phyloP scores from a whole-genome alignment of 2,113 vertebrate species.

The Megaptera novaeangliae region DNA sequence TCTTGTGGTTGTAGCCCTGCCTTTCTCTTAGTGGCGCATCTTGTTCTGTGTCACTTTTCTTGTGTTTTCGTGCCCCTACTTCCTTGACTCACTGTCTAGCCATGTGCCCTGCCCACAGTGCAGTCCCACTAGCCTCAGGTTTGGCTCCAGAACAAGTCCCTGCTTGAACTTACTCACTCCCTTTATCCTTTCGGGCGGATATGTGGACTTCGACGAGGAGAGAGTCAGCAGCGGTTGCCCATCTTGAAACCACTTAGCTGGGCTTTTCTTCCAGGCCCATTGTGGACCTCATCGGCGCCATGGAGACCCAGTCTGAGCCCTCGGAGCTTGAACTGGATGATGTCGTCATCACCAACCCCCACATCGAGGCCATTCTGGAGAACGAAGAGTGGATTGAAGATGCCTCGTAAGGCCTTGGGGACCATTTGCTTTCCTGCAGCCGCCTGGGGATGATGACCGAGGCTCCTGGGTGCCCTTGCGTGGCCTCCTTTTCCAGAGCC shows the following conservation, averaged over 20 bases:
- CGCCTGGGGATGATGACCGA: not conserved
- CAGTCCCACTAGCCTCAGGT: not conserved
- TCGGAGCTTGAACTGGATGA: constrained; percentile 96
- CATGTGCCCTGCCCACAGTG: not conserved
- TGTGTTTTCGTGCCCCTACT: not conserved
- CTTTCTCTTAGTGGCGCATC: not conserved
- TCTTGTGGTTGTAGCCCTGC: not conserved
- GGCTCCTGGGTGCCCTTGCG: not conserved
- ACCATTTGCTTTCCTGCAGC: not conserved
- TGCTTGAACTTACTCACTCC: not conserved
- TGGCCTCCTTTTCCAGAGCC: not conserved
- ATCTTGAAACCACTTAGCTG: not conserved
- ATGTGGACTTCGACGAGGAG: not conserved
- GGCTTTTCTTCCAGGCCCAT: constrained; percentile 85
- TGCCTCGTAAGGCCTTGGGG: constrained; percentile 87
- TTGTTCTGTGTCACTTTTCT: not conserved
- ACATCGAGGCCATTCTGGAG: constrained; percentile 97
- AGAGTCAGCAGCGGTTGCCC: not conserved
- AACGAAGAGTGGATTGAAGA: constrained; percentile 98
- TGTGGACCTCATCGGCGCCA: constrained; percentile 92
- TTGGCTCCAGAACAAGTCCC: not conserved
- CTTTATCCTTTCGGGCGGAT: not conserved
- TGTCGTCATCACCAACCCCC: constrained; percentile 97
- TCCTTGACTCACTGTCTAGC: not conserved
- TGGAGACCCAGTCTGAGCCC: constrained; percentile 93